These are phyloP conservation scores for Tachuris rubrigastra DNA, from an alignment of 2,113 vertebrate genomes.

Conservation along the genomic window DNA sequence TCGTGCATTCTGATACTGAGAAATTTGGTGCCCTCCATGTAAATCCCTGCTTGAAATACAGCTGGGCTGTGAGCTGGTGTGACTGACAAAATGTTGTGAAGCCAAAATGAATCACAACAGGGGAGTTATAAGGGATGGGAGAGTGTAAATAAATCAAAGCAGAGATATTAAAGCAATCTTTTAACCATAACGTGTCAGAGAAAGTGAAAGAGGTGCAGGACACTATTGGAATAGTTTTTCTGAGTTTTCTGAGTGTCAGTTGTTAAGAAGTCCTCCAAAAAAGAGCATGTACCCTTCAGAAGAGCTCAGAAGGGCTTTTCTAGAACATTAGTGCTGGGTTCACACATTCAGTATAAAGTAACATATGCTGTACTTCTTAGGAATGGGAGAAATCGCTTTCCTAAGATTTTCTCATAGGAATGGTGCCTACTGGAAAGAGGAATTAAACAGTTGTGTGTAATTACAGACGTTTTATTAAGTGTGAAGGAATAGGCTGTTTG, in stretches of 20 bases:
- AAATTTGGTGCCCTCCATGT: neutral
- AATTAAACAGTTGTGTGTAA: neutral
- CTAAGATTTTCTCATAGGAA: neutral
- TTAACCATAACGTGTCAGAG: neutral
- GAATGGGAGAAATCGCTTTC: neutral
- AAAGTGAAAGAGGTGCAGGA: neutral
- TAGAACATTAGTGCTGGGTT: neutral
- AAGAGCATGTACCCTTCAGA: neutral
- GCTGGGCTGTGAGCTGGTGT: neutral
- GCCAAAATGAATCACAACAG: slow-evolving; percentile 20
- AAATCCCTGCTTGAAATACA: neutral
- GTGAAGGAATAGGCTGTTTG: neutral
- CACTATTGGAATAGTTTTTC: neutral
- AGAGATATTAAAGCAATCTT: slow-evolving; percentile 1
- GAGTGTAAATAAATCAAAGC: slow-evolving; percentile 38
- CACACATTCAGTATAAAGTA: neutral
- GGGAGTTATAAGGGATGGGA: neutral
- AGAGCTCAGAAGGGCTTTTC: neutral
- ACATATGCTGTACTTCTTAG: neutral
- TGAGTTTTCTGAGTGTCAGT: neutral
- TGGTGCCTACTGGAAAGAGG: neutral
- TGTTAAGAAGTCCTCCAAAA: neutral
- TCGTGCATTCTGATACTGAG: neutral
- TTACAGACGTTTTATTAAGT: neutral
- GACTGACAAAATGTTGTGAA: neutral